A percentile compares a stretch with the other conserved stretches of the same genome.
These are phyloP conservation scores for Avahi laniger DNA, from an alignment of 2,797 vertebrate genomes.

Conservation along the genomic window DNA sequence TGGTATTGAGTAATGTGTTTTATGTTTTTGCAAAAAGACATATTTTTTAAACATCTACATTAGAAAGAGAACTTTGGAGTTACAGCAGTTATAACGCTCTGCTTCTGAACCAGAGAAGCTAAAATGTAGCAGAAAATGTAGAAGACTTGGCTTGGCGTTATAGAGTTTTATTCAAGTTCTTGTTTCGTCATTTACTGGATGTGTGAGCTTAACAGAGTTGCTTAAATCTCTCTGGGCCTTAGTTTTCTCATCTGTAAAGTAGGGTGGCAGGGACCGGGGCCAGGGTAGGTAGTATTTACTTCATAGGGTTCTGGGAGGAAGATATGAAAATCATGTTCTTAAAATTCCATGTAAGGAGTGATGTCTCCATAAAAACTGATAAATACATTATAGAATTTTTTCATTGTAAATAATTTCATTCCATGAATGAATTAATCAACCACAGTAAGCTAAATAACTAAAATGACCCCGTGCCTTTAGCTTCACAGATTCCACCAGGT, in stretches of 20 bases:
- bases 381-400: not conserved
- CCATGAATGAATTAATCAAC: not conserved
- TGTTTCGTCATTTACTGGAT: not conserved
- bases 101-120: not conserved
- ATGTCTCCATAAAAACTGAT: not conserved
- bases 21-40: slow-evolving; percentile 36
- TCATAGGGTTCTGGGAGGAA: not conserved
- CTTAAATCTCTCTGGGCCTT: not conserved
- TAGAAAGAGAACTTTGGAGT: not conserved
- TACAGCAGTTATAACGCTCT: not conserved
- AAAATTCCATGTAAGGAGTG: not conserved
- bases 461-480: not conserved
- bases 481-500: not conserved
- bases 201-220: not conserved
- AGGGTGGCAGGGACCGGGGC: rapidly evolving
- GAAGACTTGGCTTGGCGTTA: not conserved
- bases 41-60: slow-evolving; percentile 32
- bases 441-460: not conserved
- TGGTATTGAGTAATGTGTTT: slow-evolving; percentile 4
- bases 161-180: not conserved
- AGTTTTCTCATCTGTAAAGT: not conserved
- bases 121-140: not conserved
- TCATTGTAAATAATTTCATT: not conserved
- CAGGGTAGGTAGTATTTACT: not conserved
- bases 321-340: not conserved